phyloP scores from a whole-genome alignment of 2,113 vertebrate genomes.

The Oriolus oriolus region DNA sequence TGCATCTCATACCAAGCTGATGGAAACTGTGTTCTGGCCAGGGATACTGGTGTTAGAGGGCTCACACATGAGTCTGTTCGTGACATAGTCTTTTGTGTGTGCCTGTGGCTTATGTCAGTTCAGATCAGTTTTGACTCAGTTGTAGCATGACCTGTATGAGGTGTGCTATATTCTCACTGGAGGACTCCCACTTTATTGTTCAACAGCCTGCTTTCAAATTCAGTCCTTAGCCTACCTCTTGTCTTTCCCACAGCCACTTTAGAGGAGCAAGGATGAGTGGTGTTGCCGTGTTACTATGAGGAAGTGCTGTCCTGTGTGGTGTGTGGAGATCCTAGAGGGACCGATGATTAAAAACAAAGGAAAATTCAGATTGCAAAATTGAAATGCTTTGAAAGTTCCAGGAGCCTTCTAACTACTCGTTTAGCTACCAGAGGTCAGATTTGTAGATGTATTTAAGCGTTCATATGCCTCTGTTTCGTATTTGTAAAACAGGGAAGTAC shows the following conservation, averaged over 20 bases:
- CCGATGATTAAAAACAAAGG: not conserved
- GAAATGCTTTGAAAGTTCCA: not conserved
- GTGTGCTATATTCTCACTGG: not conserved
- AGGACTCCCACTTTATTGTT: not conserved
- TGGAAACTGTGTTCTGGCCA: not conserved
- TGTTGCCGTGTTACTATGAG: not conserved
- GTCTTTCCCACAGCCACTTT: not conserved
- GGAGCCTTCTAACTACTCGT: not conserved
- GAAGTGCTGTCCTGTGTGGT: not conserved
- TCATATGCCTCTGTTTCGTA: not conserved
- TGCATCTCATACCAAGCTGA: not conserved
- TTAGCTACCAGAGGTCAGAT: not conserved
- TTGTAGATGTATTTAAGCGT: not conserved
- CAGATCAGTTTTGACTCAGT: not conserved
- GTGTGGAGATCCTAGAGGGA: not conserved
- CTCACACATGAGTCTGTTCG: not conserved
- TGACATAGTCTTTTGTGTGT: not conserved
- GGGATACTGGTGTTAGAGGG: not conserved
- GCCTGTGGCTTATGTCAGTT: rapidly evolving
- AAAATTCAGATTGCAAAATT: not conserved
- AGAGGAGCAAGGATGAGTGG: not conserved
- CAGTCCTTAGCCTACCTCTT: not conserved
- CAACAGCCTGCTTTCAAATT: not conserved
- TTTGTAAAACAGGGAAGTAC: not conserved
- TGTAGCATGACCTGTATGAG: not conserved